Conservation (phyloP, 2,113 vertebrate species). For the Anhinga anhinga region DNA sequence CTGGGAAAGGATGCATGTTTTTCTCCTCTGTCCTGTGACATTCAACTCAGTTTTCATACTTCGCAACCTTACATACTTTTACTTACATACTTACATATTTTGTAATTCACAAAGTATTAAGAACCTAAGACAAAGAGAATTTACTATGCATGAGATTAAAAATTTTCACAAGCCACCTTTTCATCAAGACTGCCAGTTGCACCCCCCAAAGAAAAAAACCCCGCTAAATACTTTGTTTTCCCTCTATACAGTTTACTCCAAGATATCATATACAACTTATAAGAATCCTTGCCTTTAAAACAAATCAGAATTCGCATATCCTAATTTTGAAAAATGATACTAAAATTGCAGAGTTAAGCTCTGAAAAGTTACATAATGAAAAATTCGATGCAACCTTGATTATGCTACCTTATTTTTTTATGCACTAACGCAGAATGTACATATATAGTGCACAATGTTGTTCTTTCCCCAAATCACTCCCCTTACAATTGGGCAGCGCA, state of each 20-base stretch:
- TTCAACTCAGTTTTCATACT: neutral
- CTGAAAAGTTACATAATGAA: neutral
- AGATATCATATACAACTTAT: neutral
- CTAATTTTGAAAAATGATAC: neutral
- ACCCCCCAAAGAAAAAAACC: fast-evolving
- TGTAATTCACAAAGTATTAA: neutral
- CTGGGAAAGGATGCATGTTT: neutral
- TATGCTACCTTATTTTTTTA: neutral
- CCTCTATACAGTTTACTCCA: neutral
- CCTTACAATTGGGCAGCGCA: neutral
- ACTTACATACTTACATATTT: too few species aligned
- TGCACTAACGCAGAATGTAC: neutral
- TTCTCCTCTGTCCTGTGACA: neutral
- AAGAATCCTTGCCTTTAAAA: neutral
- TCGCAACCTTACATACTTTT: neutral
- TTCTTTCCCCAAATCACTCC: neutral
- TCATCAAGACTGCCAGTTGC: neutral
- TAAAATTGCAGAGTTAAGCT: neutral
- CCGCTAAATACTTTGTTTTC: neutral
- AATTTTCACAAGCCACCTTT: neutral
- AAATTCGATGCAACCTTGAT: neutral
- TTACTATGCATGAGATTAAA: neutral
- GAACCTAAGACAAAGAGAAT: neutral
- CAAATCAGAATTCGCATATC: neutral
- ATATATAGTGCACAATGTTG: neutral